Evolutionary conservation across 2,797 vertebrate genomes (phyloP), one percentile per base, ranked within the genome.

Genomic region (Micropoecilia bifurca): DNA sequence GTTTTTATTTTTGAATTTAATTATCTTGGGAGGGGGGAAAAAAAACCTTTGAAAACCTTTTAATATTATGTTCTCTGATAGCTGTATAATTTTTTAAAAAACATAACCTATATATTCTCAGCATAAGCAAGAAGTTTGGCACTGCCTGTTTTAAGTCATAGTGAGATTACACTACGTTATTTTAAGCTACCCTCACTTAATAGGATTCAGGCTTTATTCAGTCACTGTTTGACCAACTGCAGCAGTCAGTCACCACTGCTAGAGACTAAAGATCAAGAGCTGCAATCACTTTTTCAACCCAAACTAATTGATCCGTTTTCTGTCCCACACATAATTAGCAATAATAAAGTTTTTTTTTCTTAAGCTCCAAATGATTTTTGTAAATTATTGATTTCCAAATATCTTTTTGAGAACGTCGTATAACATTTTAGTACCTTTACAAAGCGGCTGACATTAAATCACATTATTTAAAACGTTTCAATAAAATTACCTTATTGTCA

Each of bases 91-190:
- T 22, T 10, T 33, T 63, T 18, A 3, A 0, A 0, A 22, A 41
- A 68, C 4, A 39, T 41, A 68, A 39, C 63, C 20, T 33, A 66
- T 33, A 39, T 68, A 28, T 45, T 45, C 22, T 45, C 25, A 43
- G 9, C 5, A 4, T 7, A 43, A n/a, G 13, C 2, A 71, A 28
- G n/a, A n/a, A 28, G 25, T 45, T 71, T 25, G 28, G 33, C 3
- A 68, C 36, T 41, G 22, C 41, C 75, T 41, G 55, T 61, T 43
- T 73, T 81, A 53, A 75, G 77, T 48, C 61, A 66, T 36, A 75
- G 78, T 63, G 39, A 80, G 92, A 93, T 95, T 92, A 89, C 55
- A 66, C 41, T 28, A 2, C 66, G 88, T 87, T 94, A 93, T 94
- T 95, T 94, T 90, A 86, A 88, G 92, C 71, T 76, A 41, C 36